phyloP scores from a whole-genome alignment of 1,140 invertebrate genomes.

The Ostrea edulis region DNA sequence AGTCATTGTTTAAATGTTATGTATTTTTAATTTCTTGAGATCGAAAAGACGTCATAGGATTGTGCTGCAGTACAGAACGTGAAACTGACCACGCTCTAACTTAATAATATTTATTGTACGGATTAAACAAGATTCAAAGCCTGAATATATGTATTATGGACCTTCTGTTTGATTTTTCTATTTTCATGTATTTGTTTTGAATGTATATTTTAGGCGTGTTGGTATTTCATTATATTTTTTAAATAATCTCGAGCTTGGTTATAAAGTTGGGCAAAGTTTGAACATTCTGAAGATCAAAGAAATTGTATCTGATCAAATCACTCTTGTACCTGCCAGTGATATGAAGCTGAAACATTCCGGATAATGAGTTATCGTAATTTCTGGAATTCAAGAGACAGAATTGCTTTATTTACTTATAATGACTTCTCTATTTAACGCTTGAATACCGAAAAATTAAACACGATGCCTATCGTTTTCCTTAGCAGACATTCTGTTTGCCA shows the following conservation, averaged over 20 bases:
- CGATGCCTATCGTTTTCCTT: neutral
- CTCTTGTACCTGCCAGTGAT: neutral
- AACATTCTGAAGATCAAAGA: neutral
- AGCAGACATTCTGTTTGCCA: neutral
- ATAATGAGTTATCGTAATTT: neutral
- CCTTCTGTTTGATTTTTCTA: neutral
- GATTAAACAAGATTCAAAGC: neutral
- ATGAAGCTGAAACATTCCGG: neutral
- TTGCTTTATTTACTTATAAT: neutral
- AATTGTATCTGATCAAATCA: neutral
- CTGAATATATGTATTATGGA: neutral
- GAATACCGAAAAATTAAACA: neutral
- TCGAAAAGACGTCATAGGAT: neutral
- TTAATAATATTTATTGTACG: neutral
- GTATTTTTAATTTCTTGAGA: neutral
- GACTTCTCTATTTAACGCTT: neutral
- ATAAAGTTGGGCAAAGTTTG: slow-evolving; percentile 21
- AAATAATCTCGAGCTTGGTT: neutral
- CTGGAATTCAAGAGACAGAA: slow-evolving; percentile 5
- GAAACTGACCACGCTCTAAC: neutral
- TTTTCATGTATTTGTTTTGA: neutral
- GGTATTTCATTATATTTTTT: neutral
- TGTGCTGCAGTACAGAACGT: neutral
- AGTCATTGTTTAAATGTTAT: neutral
- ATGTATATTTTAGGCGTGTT: slow-evolving; percentile 20